Evolutionary conservation across 2,888 invertebrate genomes (phyloP).

Genomic region (Terebella lapidaria): DNA sequence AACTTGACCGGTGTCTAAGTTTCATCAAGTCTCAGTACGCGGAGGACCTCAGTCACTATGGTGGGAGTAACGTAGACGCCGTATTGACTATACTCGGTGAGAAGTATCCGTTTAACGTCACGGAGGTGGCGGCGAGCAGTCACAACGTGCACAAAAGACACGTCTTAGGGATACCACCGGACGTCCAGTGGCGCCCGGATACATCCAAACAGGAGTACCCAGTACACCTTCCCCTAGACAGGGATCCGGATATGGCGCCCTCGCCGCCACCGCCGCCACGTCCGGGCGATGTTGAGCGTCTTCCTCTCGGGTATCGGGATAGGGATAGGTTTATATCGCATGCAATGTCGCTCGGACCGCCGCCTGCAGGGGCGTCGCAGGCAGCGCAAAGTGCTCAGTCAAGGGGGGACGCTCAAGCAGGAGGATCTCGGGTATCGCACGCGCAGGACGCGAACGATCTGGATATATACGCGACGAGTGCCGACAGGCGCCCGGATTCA

Average conservation of each 20-base stretch:
- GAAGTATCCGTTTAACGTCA: neutral
- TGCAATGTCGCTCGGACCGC: neutral
- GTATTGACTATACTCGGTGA: slow-evolving; percentile 3
- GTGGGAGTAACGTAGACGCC: neutral
- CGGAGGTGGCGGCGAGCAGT: neutral
- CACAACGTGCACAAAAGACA: neutral
- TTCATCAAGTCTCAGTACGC: neutral
- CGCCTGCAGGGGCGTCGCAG: neutral
- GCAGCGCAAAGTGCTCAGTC: neutral
- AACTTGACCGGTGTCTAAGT: neutral
- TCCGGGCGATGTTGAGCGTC: neutral
- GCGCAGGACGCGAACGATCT: neutral
- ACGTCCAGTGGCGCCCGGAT: neutral
- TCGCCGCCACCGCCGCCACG: neutral
- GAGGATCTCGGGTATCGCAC: neutral
- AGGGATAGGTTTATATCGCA: no score
- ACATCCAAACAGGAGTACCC: neutral
- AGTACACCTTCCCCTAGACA: no score
- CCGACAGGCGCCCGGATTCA: neutral
- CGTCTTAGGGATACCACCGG: neutral
- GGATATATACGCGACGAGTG: neutral
- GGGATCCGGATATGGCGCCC: neutral
- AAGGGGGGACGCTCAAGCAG: neutral
- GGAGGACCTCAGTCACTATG: neutral
- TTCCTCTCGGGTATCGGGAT: neutral